Conservation (phyloP, 2,797 vertebrate species). For the Myotis daubentonii region DNA sequence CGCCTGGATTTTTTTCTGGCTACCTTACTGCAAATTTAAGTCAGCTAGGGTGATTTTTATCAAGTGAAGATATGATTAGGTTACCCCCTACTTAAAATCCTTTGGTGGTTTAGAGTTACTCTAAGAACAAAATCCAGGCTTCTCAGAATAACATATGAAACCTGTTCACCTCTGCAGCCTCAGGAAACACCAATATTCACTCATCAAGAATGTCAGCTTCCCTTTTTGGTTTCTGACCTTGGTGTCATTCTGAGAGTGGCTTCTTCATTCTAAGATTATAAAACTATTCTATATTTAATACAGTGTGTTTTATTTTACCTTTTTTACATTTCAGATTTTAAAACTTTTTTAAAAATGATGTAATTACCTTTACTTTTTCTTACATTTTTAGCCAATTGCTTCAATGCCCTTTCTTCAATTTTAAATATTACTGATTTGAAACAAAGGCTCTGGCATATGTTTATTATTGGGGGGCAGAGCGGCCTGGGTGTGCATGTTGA, state of each 20-base stretch:
- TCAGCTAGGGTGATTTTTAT: neutral
- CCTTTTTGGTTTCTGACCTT: neutral
- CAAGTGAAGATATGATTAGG: neutral
- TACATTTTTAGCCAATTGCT: neutral
- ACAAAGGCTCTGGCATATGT: neutral
- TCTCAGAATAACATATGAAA: neutral
- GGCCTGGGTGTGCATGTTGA: neutral
- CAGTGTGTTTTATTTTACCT: neutral
- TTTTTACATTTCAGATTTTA: conserved; percentile 40
- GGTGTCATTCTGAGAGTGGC: neutral
- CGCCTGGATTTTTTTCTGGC: neutral
- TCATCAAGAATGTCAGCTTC: neutral
- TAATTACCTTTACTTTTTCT: neutral
- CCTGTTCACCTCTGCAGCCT: neutral
- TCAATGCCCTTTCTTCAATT: neutral
- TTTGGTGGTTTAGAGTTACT: neutral
- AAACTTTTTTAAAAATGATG: neutral
- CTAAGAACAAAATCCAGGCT: neutral
- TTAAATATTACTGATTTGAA: neutral
- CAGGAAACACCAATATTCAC: neutral
- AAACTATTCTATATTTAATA: neutral
- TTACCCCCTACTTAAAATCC: neutral
- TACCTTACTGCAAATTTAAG: neutral
- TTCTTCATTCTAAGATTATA: neutral
- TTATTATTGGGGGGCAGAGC: neutral